phyloP scores from a whole-genome alignment of 2,888 invertebrate species.

The Hybos culiciformis region DNA sequence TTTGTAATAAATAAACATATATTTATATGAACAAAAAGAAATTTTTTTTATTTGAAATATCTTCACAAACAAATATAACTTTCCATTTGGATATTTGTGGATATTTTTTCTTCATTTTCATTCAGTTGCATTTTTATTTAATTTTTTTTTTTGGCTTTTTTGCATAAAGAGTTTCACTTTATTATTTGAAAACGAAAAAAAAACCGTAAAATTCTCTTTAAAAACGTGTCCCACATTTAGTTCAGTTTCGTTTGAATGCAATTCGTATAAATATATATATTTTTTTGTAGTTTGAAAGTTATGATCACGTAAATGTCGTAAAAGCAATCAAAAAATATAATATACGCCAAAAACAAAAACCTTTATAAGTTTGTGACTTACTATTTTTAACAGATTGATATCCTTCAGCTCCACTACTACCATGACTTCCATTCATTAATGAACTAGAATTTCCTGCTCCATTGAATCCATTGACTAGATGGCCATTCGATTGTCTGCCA shows the following conservation, averaged over 20 bases:
- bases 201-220: too few species aligned
- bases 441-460: slow-evolving; percentile 19
- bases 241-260: slow-evolving; percentile 1
- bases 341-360: slow-evolving; percentile 12
- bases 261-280: background rate
- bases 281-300: background rate
- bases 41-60: too few species aligned
- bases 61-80: too few species aligned
- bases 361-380: too few species aligned
- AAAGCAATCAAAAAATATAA: slow-evolving; percentile 10
- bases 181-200: too few species aligned
- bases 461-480: slow-evolving; percentile 18
- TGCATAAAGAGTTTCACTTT: too few species aligned
- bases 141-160: too few species aligned
- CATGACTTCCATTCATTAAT: slow-evolving; percentile 21
- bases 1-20: too few species aligned
- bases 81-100: too few species aligned
- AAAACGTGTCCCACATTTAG: slow-evolving; percentile 2
- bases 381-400: slow-evolving; percentile 36
- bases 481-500: slow-evolving; percentile 35
- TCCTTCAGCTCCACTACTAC: slow-evolving; percentile 31
- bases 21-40: too few species aligned
- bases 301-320: background rate
- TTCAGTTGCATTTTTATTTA: too few species aligned
- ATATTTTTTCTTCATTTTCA: too few species aligned